Evolutionary conservation across 2,888 invertebrate species (phyloP), one percentile per base, ranked within the genome.

Genomic region (Drosophila neoperkinsi): DNA sequence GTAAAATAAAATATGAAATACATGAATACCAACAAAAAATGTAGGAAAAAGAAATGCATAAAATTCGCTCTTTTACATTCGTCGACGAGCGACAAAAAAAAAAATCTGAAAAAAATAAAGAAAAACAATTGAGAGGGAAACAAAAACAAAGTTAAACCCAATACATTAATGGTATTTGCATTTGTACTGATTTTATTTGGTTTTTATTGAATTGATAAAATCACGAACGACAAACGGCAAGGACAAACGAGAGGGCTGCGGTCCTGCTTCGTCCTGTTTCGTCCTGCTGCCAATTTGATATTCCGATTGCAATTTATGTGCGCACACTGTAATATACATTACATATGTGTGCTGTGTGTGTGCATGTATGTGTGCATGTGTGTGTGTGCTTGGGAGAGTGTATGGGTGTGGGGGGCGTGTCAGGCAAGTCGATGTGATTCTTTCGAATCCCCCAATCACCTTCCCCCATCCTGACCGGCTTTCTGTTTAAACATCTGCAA

Each of bases 191-290:
- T 91, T 91, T 91, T 92, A 92, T 91, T 92, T 88, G 81, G 87
- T 91, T 92, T 92, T 92, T 91, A 91, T 91, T 91, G 91, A 91
- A 91, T 92, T 91, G 91, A 91, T 91, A 91, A 92, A 91, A 91
- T 92, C 91, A 82, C 76, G 82, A 71, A 65, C 57, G 71, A 70
- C 71, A 74, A 66, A 72, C 72, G 65, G 34, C 56, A 65, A 58
- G 60, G 41, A 64, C 72, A 70, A 71, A 64, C 61, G 70, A 73
- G 74, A 71, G 76, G 74, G 71, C 71, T 79, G 71, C 56, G 67
- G 73, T 75, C 64, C 58, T 56, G 30, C 68, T 31, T 31, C 65
- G 65, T 64, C 43, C 67, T 50, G 53, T 46, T 46, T 60, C 71
- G 71, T 79, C 58, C 72, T 67, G 66, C 79, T 82, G 88, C 85